Evolutionary conservation across 2,888 invertebrate species (phyloP), one percentile per base, ranked within the genome.

Genomic region (Cinara cedri): DNA sequence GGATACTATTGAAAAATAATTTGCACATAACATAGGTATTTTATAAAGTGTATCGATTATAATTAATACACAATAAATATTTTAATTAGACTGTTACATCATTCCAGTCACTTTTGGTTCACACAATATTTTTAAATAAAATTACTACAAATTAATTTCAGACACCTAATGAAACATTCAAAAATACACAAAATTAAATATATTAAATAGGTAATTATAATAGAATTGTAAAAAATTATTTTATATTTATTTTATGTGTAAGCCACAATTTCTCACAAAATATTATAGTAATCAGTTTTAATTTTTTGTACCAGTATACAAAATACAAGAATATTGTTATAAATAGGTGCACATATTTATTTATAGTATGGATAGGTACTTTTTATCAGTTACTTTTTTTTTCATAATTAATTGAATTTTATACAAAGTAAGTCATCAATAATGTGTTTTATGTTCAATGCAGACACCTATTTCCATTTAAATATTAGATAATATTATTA

Each of bases 181-280:
- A 78, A 70, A 78, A 78, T 78, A 78, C 78, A 78, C 68, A 78
- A 74, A 54, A 76, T 78, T 57, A 66, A 68, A 68, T 68, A 68
- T 68, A 34, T 34, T 34, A 42, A 34, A n/a, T n/a, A n/a, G n/a
- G n/a, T 70, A 68, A 78, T 42, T 60, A 78, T 57, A 55, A 68
- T 70, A 78, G 57, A 51, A 70, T 60, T 78, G 70, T 78, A 78
- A 70, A 78, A 78, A 78, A 78, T 60, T 70, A 70, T 60, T 68
- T 70, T 70, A 54, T 74, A 74, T 63, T 54, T 63, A 63, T 42
- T 78, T 76, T 60, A 78, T 34, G 60, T 78, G 78, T 24, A 78
- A 70, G 78, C 70, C 68, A 78, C 60, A 68, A 42, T 70, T 66
- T 78, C 68, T 70, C 34, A 78, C 51, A 70, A 66, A 55, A 78